Percentiles rank a stretch among this genome's conserved stretches.
Evolutionary conservation across 2,888 invertebrate species (phyloP).

Genomic region (Capitulum mitella): DNA sequence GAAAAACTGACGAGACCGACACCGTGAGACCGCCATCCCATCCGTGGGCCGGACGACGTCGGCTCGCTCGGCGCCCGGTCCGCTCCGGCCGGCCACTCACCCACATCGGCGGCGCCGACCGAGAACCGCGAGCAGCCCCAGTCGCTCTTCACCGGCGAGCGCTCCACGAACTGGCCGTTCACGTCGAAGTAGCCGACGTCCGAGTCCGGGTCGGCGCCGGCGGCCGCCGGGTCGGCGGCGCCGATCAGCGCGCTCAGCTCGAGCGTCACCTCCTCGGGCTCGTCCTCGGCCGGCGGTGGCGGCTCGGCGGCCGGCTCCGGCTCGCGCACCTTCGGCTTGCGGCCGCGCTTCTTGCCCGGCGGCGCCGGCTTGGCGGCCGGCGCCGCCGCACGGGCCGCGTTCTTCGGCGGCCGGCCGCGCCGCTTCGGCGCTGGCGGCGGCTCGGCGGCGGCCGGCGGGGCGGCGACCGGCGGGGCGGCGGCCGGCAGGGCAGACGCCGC

Average conservation of each 20-base stretch:
- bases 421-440: neutral
- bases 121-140: neutral
- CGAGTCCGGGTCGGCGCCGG: neutral
- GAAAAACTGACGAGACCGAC: no score
- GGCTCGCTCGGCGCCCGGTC: no score
- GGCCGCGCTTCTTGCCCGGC: neutral
- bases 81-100: no score
- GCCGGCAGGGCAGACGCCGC: neutral
- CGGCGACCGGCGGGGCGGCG: neutral
- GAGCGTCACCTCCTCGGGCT: slow-evolving; percentile 12
- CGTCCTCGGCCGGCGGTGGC: neutral
- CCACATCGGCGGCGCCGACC: no score
- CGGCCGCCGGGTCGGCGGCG: neutral
- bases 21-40: no score
- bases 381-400: neutral
- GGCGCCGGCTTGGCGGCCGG: neutral
- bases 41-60: no score
- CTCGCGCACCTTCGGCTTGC: neutral
- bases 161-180: neutral
- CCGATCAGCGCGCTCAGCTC: slow-evolving; percentile 3
- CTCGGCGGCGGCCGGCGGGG: neutral
- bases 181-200: slow-evolving; percentile 7
- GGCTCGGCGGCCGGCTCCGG: neutral
- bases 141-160: neutral
- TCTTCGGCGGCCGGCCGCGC: neutral